Conservation (phyloP, 2,888 invertebrate species). For the Acrobasis repandana region DNA sequence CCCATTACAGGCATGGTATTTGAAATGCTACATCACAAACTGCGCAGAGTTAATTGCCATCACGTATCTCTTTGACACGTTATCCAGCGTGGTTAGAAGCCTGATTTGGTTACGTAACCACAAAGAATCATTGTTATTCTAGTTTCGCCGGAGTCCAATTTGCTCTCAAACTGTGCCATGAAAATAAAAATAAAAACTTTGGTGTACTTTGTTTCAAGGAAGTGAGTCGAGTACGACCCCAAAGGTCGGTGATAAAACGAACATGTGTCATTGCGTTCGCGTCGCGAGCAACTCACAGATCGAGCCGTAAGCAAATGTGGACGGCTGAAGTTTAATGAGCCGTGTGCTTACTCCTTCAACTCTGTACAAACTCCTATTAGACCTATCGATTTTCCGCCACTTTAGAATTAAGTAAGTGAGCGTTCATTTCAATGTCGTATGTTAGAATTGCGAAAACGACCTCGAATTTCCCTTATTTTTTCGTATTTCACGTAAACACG, state of each 20-base stretch:
- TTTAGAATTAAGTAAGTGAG: conserved; percentile 52
- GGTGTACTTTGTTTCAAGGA: conserved; percentile 30
- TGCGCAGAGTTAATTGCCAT: neutral
- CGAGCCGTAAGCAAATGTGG: conserved; percentile 68
- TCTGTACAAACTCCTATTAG: conserved; percentile 53
- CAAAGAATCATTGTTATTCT: conserved; percentile 4
- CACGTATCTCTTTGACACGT: neutral
- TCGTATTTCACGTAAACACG: conserved; percentile 28
- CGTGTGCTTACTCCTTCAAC: conserved; percentile 55
- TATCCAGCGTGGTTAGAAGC: neutral
- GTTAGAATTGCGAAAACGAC: conserved; percentile 28
- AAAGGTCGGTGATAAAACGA: conserved; percentile 65
- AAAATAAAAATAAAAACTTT: conserved; percentile 17
- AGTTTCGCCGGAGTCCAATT: conserved; percentile 10
- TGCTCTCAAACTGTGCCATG: conserved; percentile 8
- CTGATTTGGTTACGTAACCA: conserved; percentile 3
- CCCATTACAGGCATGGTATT: neutral
- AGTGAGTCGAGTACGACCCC: conserved; percentile 52
- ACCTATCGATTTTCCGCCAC: conserved; percentile 49
- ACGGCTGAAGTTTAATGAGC: conserved; percentile 68
- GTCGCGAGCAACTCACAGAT: conserved; percentile 52
- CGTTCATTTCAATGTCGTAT: conserved; percentile 42
- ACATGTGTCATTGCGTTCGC: conserved; percentile 66
- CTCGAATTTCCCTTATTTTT: conserved; percentile 26
- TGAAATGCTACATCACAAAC: neutral